These are phyloP conservation scores for Sphaeramia orbicularis DNA, from an alignment of 2,797 vertebrate species.

Conservation along the genomic window DNA sequence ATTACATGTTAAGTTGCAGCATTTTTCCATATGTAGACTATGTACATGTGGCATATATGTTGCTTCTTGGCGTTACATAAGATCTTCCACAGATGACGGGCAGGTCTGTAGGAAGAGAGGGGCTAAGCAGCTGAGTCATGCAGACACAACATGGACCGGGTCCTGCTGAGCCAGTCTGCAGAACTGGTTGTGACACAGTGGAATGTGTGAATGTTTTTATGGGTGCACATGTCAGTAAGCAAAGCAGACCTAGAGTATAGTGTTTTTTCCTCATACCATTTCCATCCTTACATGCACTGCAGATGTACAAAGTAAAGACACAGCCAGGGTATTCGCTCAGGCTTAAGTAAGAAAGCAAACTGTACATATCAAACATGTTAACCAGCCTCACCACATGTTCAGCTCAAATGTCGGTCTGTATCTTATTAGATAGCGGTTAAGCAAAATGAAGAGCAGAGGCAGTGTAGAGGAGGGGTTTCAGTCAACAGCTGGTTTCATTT, in stretches of 20 bases:
- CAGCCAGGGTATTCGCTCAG: conserved; percentile 49
- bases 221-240: background rate
- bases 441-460: conserved; percentile 64
- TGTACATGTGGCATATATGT: conserved; percentile 19
- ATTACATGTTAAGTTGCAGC: conserved; percentile 10
- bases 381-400: conserved; percentile 64
- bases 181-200: conserved; percentile 13
- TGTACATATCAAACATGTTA: conserved; percentile 53
- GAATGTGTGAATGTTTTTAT: conserved; percentile 22
- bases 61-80: conserved; percentile 51
- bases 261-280: conserved; percentile 11
- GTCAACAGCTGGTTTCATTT: conserved; percentile 74
- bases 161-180: conserved; percentile 23
- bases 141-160: conserved; percentile 32
- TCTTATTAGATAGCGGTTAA: conserved; percentile 65
- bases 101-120: conserved; percentile 16
- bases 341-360: conserved; percentile 63
- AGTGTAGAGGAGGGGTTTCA: conserved; percentile 33
- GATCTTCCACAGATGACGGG: conserved; percentile 32
- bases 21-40: conserved; percentile 24
- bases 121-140: conserved; percentile 44
- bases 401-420: conserved; percentile 62
- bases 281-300: conserved; percentile 35
- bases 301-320: conserved; percentile 41
- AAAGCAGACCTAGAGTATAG: background rate